Base-by-base conservation (phyloP, 2,797 vertebrate species). In the Eulemur mongoz region DNA sequence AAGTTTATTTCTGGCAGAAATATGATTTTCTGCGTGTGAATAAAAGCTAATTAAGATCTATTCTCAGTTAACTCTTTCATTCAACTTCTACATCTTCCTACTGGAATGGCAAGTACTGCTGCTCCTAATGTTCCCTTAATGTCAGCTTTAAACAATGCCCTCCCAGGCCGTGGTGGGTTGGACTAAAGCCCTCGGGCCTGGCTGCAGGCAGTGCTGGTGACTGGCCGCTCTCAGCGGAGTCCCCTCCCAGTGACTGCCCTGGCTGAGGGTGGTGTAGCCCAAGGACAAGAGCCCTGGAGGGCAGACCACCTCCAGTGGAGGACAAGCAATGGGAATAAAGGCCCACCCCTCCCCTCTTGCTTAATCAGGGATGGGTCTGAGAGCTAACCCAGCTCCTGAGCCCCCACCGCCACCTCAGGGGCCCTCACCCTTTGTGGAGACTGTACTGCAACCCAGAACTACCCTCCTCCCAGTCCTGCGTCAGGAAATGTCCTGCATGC, bases 401-500 rank as follows among this genome's bases (percentile, higher is more conserved):
- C 3, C 45, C 57, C 25, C 35, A 17, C 69, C 35, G 11, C 4
- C 45, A 35, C 18, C 65, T 30, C 12, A 27, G 20, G 43, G n/a
- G 2, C 27, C 52, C 38, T 12, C 40, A 57, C 22, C 38, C 61
- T 3, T 1, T 9, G 0, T 18, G n/a, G 32, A 38, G 65, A 40
- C n/a, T 0, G 20, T 22, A 35, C 0, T 1, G 48, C 35, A 81
- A 20, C 23, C 30, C 30, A 12, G 4, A 2, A 22, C 69, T 2
- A 1, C 45, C 12, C 0, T 82, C 75, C 45, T 35, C 54, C 35
- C 17, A 15, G 22, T 4, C 67, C 75, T 88, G 65, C 20, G 3
- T 38, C 54, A 0, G 27, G 72, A 35, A 15, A 14, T 0, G 0
- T 8, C 84, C 83, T 32, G 18, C 25, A 1, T 0, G 13, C 11